Conservation (phyloP, 2,797 vertebrate species). For the Myotis findleyi region DNA sequence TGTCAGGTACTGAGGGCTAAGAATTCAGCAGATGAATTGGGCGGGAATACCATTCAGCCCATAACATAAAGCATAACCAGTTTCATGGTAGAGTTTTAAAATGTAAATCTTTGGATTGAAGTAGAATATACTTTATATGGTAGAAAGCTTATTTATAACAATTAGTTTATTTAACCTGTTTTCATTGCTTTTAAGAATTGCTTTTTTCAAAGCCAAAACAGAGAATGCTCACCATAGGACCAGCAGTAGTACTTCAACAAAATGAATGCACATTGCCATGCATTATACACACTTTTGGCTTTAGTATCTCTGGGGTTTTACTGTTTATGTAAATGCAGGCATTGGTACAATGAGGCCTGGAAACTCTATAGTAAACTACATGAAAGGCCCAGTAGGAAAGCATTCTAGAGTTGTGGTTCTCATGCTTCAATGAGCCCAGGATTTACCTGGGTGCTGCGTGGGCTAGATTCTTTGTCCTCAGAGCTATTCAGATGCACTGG, state of each 20-base stretch:
- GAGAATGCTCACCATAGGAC: neutral
- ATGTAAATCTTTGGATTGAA: neutral
- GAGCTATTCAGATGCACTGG: neutral
- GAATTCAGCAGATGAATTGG: neutral
- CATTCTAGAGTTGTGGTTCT: neutral
- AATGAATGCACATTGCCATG: neutral
- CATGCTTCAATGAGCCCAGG: neutral
- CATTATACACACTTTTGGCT: neutral
- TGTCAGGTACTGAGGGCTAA: neutral
- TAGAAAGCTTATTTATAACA: neutral
- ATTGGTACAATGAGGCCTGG: neutral
- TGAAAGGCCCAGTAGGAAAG: neutral
- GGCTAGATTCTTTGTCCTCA: neutral
- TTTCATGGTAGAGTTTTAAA: neutral
- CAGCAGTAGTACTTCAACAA: neutral
- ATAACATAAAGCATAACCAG: neutral
- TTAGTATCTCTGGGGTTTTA: neutral
- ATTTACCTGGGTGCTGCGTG: neutral
- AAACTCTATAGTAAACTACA: neutral
- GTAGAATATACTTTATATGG: neutral
- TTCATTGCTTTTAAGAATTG: slow-evolving; percentile 1
- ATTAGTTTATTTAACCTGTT: neutral
- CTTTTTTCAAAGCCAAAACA: neutral
- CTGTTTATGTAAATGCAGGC: neutral
- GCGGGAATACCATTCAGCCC: neutral